Base-by-base conservation (phyloP, 2,888 invertebrate genomes). In the Parnassius orleans region DNA sequence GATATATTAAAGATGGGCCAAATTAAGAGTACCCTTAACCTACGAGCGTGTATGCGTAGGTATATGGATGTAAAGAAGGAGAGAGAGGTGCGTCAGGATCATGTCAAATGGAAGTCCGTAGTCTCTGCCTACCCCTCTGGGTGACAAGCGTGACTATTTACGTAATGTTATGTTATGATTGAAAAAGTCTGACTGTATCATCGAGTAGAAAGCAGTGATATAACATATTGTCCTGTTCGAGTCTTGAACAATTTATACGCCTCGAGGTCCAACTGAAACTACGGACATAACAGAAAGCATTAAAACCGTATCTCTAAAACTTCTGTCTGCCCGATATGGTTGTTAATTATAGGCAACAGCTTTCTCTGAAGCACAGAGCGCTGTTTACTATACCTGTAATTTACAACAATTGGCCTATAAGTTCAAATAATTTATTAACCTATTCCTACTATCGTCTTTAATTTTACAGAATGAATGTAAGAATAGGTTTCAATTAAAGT, bases 231-330 rank as follows among this genome's bases (percentile, higher is more conserved):
- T 48, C 12, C 51, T 9, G 24, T 15, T 51, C 19, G 24, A 24
- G 33, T 33, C 51, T 11, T 10, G 15, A 51, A 51, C 51, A 52
- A 48, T 48, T 48, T 48, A 52, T 50, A 43, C 41, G 42, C 44
- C 57, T 12, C 12, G 48, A 46, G 44, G 58, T 50, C 46, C 15
- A 57, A 48, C 71, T 65, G 69, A 71, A 74, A 75, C 67, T 64
- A 52, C 66, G 61, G 62, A 71, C 67, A 67, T 65, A 70, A 67
- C 69, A 61, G 72, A 69, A 72, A 72, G 68, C 65, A 56, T 60
- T 67, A 63, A 68, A 66, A 66, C 65, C 57, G 43, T 65, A 61
- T 61, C 61, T 48, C 57, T 57, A 60, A 10, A 57, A 61, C 48
- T 59, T 44, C 54, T 47, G 60, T 63, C 63, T 57, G 56, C 48